Conservation (phyloP, 2,888 invertebrate species). For the Portevinia maculata region DNA sequence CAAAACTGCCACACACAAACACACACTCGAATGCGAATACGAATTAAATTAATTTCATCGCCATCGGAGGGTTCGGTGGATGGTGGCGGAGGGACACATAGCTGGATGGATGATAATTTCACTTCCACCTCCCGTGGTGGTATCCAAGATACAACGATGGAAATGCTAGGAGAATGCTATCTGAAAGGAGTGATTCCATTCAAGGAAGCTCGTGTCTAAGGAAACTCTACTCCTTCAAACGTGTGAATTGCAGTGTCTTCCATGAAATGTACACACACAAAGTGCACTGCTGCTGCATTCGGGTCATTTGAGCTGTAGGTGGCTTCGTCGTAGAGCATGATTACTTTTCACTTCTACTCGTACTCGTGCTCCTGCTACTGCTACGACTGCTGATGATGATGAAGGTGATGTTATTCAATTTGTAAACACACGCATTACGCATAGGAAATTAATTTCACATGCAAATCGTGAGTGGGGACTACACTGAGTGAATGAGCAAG, state of each 20-base stretch:
- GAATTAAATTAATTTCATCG: constrained; percentile 68
- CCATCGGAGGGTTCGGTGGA: constrained; percentile 1
- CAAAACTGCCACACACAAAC: constrained; percentile 5
- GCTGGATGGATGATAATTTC: constrained; percentile 5
- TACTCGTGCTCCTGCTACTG: neutral
- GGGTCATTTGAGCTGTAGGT: constrained; percentile 50
- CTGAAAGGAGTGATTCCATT: constrained; percentile 53
- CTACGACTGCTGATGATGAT: constrained; percentile 33
- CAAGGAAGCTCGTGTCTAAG: constrained; percentile 39
- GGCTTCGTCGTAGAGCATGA: constrained; percentile 11
- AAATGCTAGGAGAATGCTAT: neutral
- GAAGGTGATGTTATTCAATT: constrained; percentile 74
- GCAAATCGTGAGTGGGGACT: constrained; percentile 45
- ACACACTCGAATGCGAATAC: constrained; percentile 15
- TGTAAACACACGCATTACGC: constrained; percentile 73
- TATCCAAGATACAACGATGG: constrained; percentile 48
- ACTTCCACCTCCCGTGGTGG: constrained; percentile 6
- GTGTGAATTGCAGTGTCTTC: constrained; percentile 58
- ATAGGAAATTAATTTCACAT: constrained; percentile 73
- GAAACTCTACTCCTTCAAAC: constrained; percentile 36
- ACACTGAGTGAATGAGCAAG: constrained; percentile 7
- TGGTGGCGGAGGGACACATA: neutral
- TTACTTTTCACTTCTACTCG: constrained; percentile 1
- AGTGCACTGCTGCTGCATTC: constrained; percentile 25
- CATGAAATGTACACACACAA: constrained; percentile 44